Base-by-base conservation (phyloP, 2,888 invertebrate species). In the Pachydiplax longipennis region DNA sequence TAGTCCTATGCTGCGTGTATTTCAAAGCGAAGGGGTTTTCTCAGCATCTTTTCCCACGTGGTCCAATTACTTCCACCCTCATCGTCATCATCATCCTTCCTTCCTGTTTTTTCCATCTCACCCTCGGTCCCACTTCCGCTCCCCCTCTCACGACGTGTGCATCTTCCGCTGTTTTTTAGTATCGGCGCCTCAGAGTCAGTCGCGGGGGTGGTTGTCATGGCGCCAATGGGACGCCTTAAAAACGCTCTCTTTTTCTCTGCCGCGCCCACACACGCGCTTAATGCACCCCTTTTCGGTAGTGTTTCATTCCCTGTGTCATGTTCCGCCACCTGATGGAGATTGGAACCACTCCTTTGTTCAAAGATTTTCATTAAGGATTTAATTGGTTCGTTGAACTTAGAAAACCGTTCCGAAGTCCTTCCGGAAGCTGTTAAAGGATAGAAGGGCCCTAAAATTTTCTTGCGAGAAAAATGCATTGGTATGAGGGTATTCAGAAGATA, bases 131-230 rank as follows among this genome's bases (percentile, higher is more conserved):
- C 61, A 65, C 58, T 87, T 87, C 61, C 31, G 53, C 22, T 83
- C 61, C 61, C 87, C 53, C 31, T 8, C 48, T 31, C 48, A 44
- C 83, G 61, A n/a, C n/a, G n/a, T 35, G 10, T 65, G 61, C 87
- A 87, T 40, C 87, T 61, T 61, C 61, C n/a, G 65, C 87, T 58
- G 61, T 87, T 87, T 87, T 87, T 87, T 87, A 65, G 87, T 61
- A 37, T 37, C 25, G 87, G 87, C 87, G 87, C 37, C 83, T 83
- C 58, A 5, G 53, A 83, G 53, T 83, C 87, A 13, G 61, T 37
- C 37, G 37, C 35, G 61, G 65, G 61, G 87, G 61, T n/a, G 87
- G 87, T 87, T 87, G 35, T 10, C 65, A 25, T 65, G 87, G 87
- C 87, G 87, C 87, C 87, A 37, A 87, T 8, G 35, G 53, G 87